Percentiles rank a stretch among this genome's conserved stretches.
Evolutionary conservation across 2,888 invertebrate species (phyloP).

Genomic region (Rhogogaster chlorosoma): DNA sequence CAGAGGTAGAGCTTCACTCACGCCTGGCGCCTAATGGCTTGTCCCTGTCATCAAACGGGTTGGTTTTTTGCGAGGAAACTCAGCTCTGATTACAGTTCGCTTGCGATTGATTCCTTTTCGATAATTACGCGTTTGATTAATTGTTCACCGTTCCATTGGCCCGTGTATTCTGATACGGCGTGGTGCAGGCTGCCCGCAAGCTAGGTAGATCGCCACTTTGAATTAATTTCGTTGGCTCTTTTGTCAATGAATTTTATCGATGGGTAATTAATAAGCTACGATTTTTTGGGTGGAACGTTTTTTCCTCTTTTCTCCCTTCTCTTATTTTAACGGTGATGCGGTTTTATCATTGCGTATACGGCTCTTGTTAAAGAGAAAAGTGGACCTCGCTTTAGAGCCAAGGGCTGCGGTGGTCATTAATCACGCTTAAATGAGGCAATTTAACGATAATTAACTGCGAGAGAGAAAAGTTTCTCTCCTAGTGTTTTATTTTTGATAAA

Average conservation of each 20-base stretch:
- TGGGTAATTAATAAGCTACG: slow-evolving; percentile 12
- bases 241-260: slow-evolving; percentile 17
- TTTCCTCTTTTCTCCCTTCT: background rate
- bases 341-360: slow-evolving; percentile 32
- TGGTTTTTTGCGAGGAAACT: slow-evolving; percentile 35
- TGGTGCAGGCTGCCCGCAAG: background rate
- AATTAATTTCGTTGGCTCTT: background rate
- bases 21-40: slow-evolving; percentile 46
- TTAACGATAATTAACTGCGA: slow-evolving; percentile 47
- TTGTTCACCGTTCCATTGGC: slow-evolving; percentile 54
- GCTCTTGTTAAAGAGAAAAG: slow-evolving; percentile 34
- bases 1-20: background rate
- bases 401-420: slow-evolving; percentile 33
- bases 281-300: background rate
- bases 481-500: slow-evolving; percentile 7
- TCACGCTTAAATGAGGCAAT: slow-evolving; percentile 45
- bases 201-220: background rate
- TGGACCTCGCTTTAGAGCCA: background rate
- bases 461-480: slow-evolving; percentile 21
- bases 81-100: slow-evolving; percentile 24
- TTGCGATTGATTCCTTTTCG: slow-evolving; percentile 73
- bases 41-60: slow-evolving; percentile 42
- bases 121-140: slow-evolving; percentile 71
- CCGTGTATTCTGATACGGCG: slow-evolving; percentile 7
- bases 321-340: background rate